Evolutionary conservation across 2,113 vertebrate species (phyloP).

Genomic region (Jacana jacana): DNA sequence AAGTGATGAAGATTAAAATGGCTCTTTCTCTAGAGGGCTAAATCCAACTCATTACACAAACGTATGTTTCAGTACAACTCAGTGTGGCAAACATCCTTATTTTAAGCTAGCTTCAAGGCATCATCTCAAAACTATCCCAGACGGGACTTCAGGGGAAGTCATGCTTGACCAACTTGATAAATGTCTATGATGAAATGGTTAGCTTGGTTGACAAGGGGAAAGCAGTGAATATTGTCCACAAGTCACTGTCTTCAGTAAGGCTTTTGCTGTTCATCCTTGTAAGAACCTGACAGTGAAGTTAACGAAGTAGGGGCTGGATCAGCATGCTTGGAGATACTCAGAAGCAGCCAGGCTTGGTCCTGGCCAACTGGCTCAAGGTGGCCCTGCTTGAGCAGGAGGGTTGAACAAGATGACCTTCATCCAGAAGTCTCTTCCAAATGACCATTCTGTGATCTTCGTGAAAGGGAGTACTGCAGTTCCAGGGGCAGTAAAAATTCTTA

Average conservation of each 20-base stretch:
- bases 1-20: background rate
- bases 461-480: background rate
- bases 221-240: background rate
- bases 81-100: background rate
- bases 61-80: background rate
- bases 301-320: background rate
- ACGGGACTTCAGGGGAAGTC: no score
- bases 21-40: background rate
- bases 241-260: background rate
- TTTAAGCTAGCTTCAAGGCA: background rate
- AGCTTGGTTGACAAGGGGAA: background rate
- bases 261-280: background rate
- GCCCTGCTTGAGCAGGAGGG: background rate
- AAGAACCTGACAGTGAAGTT: background rate
- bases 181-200: fast-evolving
- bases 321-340: background rate
- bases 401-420: background rate
- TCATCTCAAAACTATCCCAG: background rate
- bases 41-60: background rate
- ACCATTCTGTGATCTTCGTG: background rate
- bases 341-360: background rate
- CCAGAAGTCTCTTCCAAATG: background rate
- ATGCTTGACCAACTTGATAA: background rate
- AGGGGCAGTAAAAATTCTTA: background rate
- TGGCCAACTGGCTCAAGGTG: background rate